These are phyloP conservation scores for Hydractinia echinata DNA, from an alignment of 30 jellyfish, hydroid and myxozoan species.

Conservation along the genomic window DNA sequence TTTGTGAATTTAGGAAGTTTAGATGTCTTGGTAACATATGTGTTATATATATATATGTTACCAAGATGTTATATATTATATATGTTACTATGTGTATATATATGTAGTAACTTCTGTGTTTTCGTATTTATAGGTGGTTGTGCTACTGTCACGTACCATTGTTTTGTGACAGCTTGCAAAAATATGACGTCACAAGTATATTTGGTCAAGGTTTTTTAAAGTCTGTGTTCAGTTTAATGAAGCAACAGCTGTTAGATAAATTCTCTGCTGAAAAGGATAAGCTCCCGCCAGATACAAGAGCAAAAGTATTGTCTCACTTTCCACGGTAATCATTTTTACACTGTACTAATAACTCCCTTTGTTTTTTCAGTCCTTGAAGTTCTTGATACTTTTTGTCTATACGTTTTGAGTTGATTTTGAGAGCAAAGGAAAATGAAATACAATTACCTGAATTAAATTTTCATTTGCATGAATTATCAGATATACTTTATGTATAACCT, in stretches of 20 bases:
- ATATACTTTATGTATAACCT: no score
- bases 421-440: no score
- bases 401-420: no score
- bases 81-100: neutral
- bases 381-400: no score
- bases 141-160: conserved; percentile 92
- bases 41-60: neutral
- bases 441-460: no score
- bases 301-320: conserved; percentile 70
- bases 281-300: conserved; percentile 90
- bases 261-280: conserved; percentile 92
- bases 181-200: conserved; percentile 78
- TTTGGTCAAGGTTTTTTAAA: conserved; percentile 86
- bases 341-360: no score
- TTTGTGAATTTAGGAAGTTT: no score
- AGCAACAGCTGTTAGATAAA: conserved; percentile 88
- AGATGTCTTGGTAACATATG: no score
- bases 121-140: conserved; percentile 61
- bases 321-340: conserved; percentile 53
- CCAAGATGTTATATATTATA: neutral
- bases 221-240: conserved; percentile 86
- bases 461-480: no score
- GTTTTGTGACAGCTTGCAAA: conserved; percentile 89
- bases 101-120: neutral
- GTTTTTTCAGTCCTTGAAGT: no score